These are phyloP conservation scores for Chalcosyrphus nemorum DNA, from an alignment of 2,888 invertebrate species.

Conservation along the genomic window DNA sequence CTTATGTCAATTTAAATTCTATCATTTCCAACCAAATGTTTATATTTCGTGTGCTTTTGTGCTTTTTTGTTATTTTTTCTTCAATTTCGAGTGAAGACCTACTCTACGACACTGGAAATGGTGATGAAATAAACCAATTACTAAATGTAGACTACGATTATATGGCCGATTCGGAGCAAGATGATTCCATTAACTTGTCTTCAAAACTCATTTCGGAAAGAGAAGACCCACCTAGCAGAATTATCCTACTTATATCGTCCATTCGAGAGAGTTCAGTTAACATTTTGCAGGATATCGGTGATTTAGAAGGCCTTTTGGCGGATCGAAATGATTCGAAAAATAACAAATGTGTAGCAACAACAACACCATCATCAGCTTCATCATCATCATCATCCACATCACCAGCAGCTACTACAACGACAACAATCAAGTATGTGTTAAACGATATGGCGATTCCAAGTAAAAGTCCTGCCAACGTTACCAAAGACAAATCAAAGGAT, in stretches of 20 bases:
- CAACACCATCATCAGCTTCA: neutral
- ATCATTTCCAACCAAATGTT: conserved; percentile 14
- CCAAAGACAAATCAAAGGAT: conserved; percentile 13
- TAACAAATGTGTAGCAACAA: neutral
- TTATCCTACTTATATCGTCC: conserved; percentile 27
- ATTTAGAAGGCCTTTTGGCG: conserved; percentile 37
- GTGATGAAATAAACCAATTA: conserved; percentile 4
- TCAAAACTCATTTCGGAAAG: neutral
- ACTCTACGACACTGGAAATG: neutral
- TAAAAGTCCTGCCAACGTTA: neutral
- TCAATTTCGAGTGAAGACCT: neutral
- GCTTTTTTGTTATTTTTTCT: neutral
- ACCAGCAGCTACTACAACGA: too few relatives aligned
- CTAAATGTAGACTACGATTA: conserved; percentile 5
- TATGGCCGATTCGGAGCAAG: conserved; percentile 1
- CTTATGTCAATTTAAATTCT: neutral
- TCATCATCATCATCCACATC: neutral
- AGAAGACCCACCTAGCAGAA: neutral
- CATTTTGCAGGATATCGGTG: conserved; percentile 49
- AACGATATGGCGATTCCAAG: conserved; percentile 29
- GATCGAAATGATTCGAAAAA: neutral
- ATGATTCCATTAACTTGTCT: neutral
- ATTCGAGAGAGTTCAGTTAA: conserved; percentile 52
- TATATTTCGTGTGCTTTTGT: conserved; percentile 13
- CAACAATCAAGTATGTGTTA: conserved; percentile 21